Evolutionary conservation across 2,797 vertebrate species (phyloP), one percentile per base, ranked within the genome.

Genomic region (Buphagus erythrorhynchus): DNA sequence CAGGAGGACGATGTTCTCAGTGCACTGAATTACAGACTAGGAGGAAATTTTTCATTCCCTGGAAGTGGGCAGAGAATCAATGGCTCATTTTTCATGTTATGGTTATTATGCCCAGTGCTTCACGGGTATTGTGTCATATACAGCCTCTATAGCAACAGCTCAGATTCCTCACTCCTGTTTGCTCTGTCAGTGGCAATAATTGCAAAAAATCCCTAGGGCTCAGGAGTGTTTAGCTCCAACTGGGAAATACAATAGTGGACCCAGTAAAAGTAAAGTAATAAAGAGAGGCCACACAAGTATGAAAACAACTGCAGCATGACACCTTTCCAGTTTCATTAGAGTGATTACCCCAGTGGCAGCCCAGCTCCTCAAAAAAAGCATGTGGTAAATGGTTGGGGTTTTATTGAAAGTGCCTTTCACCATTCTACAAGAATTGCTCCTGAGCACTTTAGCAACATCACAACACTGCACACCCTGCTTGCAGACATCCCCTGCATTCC

Each of bases 11-110:
- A 77, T 20, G 68, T 49, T 74, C 81, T 75, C 72, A 48, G 49
- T 1, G 3, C 49, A 8, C 49, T 49, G 62, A 69, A 38, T 92
- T 86, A 86, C 31, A 35, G 69, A 88, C 1, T 14, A 35, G 62
- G 55, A 94, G 93, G 86, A 87, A 89, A 90, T 95, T 76, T 92
- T 86, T 94, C 89, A 94, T 91, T 93, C 69, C 76, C 88, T 86
- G 24, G 24, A 86, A 95, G 71, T 80, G 83, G 86, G 91, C 59
- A 95, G 73, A 93, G 95, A 92, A 93, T 90, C 94, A 88, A 89
- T 81, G 92, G 76, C 82, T 96, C 86, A 77, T 93, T 95, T 96
- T 91, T 93, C 91, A 93, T 43, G 81, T 91, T 91, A 66, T 6
- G 29, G 89, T 82, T 95, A 92, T 95, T 91, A 90, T 88, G 85